Base-by-base conservation (phyloP, 1,140 invertebrate genomes). In the Macrobrachium nipponense region DNA sequence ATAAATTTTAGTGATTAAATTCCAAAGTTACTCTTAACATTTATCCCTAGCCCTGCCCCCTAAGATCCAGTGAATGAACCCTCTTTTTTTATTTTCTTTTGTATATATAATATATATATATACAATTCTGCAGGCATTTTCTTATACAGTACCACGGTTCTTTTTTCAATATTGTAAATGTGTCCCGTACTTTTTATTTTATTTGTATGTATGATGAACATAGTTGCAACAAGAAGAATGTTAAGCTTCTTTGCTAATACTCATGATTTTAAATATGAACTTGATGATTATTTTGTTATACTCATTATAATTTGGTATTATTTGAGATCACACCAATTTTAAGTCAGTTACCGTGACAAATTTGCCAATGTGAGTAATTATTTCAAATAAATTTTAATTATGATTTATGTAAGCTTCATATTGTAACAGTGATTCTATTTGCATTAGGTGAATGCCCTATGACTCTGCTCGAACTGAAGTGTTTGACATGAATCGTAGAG, bases 171-270 rank as follows among this genome's bases (percentile, higher is more conserved):
- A 83, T 77, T 83, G 81, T 83, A 83, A 83, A 61, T 83, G 75
- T 78, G 76, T 85, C 75, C 75, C 68, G 60, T 78, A 85, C 82
- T 85, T 79, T 85, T 61, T 68, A 59, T 78, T 85, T 79, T 58
- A 61, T 64, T 60, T 78, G 68, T 75, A 86, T 86, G 83, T 86
- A 79, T 79, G 76, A 86, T 72, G 83, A 86, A 80, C 72, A 72
- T 86, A 86, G 68, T 73, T 72, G 76, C 64, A 85, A 68, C 44
- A 23, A 51, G 78, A 79, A 86, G 59, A 86, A 60, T 86, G 66
- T 86, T 70, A 68, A 70, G 76, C 68, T 86, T 86, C 77, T 80
- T 86, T 86, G 83, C 83, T 86, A 86, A 86, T 86, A 86, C 83
- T 84, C 82, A 78, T 86, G 77, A 73, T 85, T 77, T 77, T 72